Base-by-base conservation (phyloP, 2,113 vertebrate species). In the Vidua chalybeata region DNA sequence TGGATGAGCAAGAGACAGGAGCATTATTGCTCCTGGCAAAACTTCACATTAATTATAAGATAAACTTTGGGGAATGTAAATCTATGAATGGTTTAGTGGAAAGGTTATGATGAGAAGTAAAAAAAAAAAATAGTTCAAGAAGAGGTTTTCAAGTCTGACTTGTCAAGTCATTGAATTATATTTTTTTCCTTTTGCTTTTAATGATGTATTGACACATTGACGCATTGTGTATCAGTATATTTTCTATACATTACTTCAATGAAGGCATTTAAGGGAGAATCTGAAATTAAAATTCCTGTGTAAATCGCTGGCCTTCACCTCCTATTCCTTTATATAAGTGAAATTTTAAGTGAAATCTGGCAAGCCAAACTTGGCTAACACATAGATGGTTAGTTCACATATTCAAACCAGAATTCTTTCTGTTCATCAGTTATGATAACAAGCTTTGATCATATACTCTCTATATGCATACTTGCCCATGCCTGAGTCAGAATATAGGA, bases 31-130 rank as follows among this genome's bases (percentile, higher is more conserved):
- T 89, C 23, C 35, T 80, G 46, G 51, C 11, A 35, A 80, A 66
- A 87, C 31, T 79, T 95, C n/a, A 75, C 41, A 19, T 66, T 92
- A 89, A 90, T 92, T 93, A 77, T 27, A 76, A 77, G 27, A 82
- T 80, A 78, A 93, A n/a, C 10, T 83, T 31, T 43, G 11, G 48
- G 55, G 37, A 69, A 28, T 83, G 72, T 75, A 94, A 92, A 86
- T 33, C 84, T 43, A 6, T 67, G 18, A 68, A 56, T 78, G 41
- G 7, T 63, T 96, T 75, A 77, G 30, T n/a, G 19, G 22, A 92
- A 96, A 94, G 31, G 10, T 93, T 93, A 77, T 17, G 12, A 67
- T 21, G 16, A n/a, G n/a, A 90, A 71, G n/a, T 54, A 56, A 76
- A 73, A 66, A 66, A 67, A 35, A 46, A 22, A 8, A 66, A 1